These are phyloP conservation scores for Penaeus chinensis DNA, from an alignment of 1,140 invertebrate species.

Conservation along the genomic window DNA sequence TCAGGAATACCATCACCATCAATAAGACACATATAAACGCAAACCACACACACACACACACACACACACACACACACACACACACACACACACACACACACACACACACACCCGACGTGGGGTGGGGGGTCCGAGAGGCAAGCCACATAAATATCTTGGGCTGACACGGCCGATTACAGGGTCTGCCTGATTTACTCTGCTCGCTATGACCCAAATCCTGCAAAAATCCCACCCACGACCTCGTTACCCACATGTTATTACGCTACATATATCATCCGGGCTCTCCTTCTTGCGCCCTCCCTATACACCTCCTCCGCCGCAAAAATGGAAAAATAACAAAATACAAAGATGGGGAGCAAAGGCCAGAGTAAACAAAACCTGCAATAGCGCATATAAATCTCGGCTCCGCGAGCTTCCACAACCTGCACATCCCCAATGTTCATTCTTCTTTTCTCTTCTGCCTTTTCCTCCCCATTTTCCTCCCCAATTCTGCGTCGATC, in stretches of 20 bases:
- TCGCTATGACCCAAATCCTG: slow-evolving; percentile 29
- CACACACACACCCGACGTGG: not conserved
- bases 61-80: too few relatives aligned
- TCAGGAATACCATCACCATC: too few relatives aligned
- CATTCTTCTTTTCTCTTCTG: too few relatives aligned
- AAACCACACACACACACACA: too few relatives aligned
- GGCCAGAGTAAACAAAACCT: too few relatives aligned
- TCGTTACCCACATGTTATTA: slow-evolving; percentile 33
- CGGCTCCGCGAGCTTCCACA: not conserved
- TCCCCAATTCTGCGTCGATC: not conserved
- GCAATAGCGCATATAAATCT: too few relatives aligned
- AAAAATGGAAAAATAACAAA: too few relatives aligned
- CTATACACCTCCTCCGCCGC: not conserved
- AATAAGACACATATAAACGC: too few relatives aligned
- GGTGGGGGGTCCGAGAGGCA: not conserved
- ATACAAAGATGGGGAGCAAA: too few relatives aligned
- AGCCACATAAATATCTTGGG: slow-evolving; percentile 18
- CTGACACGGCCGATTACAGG: slow-evolving; percentile 29
- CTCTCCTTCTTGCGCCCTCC: not conserved
- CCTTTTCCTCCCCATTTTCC: not conserved
- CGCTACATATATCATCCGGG: not conserved
- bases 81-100: slow-evolving; percentile 7
- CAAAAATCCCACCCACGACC: slow-evolving; percentile 18
- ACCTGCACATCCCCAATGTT: not conserved
- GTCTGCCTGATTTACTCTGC: slow-evolving; percentile 23